Evolutionary conservation across 2,888 invertebrate species (phyloP).

Genomic region (Hirtodrosophila trivittata): DNA sequence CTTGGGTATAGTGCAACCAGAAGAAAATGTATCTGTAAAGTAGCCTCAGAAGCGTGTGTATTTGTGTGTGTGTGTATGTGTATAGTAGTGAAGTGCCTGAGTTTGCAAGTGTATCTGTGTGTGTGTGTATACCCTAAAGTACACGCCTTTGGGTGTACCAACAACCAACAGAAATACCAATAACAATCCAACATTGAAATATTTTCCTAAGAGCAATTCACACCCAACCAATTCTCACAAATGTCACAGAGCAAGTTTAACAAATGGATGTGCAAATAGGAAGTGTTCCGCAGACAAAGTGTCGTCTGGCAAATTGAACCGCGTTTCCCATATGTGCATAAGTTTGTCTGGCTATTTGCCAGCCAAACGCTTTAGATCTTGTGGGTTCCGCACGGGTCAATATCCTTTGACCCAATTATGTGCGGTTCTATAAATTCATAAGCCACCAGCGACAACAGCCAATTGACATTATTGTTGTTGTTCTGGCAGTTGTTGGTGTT

Average conservation of each 20-base stretch:
- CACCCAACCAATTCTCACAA: constrained; percentile 11
- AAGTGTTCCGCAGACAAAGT: constrained; percentile 55
- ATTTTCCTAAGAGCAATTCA: constrained; percentile 9
- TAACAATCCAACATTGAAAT: constrained; percentile 48
- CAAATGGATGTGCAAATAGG: constrained; percentile 26
- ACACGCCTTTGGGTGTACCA: constrained; percentile 65
- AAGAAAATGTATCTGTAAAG: constrained; percentile 69
- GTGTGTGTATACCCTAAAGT: constrained; percentile 35
- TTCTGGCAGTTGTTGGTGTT: constrained; percentile 28
- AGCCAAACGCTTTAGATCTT: constrained; percentile 20
- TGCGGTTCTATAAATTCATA: constrained; percentile 51
- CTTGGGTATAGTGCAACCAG: constrained; percentile 27
- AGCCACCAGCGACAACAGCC: constrained; percentile 41
- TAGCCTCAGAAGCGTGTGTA: constrained; percentile 35
- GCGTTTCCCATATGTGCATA: constrained; percentile 27
- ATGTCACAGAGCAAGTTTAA: constrained; percentile 20
- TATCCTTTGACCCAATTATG: constrained; percentile 82
- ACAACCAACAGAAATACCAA: constrained; percentile 40
- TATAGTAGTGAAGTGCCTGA: constrained; percentile 38
- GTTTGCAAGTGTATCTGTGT: constrained; percentile 35
- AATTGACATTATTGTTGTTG: constrained; percentile 59
- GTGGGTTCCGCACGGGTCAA: constrained; percentile 69
- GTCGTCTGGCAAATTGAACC: constrained; percentile 45
- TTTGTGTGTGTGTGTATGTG: constrained; percentile 29
- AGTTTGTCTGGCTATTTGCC: constrained; percentile 48